A percentile compares a stretch with the other conserved stretches of the same genome.
Evolutionary conservation across 2,797 vertebrate genomes (phyloP).

Genomic region (Halcyon badia): DNA sequence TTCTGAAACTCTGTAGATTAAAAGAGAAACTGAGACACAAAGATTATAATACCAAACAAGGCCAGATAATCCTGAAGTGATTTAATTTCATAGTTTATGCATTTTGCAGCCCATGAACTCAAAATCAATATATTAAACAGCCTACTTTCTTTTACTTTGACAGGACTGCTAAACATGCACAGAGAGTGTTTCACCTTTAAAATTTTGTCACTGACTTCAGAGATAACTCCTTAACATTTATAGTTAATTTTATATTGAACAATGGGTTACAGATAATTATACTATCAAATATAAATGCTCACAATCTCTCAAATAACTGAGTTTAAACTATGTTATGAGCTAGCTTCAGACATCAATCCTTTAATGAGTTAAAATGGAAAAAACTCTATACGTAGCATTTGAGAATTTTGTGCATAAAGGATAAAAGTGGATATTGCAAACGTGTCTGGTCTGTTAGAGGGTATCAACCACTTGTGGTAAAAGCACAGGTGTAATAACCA

Average conservation of each 20-base stretch:
- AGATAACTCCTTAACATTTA: not conserved
- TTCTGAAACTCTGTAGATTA: not conserved
- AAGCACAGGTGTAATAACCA: not conserved
- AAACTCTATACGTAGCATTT: not conserved
- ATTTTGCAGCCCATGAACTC: not conserved
- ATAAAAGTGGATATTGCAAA: not conserved
- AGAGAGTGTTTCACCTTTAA: not conserved
- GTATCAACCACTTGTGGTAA: not conserved
- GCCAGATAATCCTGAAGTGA: not conserved
- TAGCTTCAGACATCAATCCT: not conserved
- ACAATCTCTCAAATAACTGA: not conserved
- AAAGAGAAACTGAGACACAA: not conserved
- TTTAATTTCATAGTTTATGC: not conserved
- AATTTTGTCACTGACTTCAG: not conserved
- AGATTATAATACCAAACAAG: not conserved
- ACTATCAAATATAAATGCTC: not conserved
- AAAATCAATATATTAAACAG: not conserved
- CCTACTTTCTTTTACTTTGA: not conserved
- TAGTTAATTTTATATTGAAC: not conserved
- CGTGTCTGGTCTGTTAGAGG: not conserved
- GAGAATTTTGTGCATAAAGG: not conserved
- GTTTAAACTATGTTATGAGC: not conserved
- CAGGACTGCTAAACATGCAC: not conserved
- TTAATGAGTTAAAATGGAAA: accelerated
- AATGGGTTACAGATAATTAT: not conserved